phyloP scores from a whole-genome alignment of 2,113 vertebrate species.

The Phoenicopterus ruber region DNA sequence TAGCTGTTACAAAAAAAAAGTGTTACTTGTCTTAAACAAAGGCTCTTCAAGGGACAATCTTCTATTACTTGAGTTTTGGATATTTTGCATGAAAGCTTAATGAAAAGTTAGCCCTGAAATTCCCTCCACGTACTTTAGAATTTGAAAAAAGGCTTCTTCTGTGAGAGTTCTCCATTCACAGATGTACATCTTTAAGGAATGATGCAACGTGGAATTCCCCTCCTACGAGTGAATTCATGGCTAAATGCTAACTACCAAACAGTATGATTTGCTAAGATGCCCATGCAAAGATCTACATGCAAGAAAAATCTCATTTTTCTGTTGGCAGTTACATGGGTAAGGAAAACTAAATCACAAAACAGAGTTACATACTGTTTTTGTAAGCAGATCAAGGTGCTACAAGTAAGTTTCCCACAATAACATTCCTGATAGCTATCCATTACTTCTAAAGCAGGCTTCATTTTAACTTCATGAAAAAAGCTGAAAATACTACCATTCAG shows the following conservation, averaged over 20 bases:
- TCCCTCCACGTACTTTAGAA: background rate
- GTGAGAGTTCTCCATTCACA: background rate
- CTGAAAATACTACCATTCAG: background rate
- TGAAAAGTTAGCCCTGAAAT: background rate
- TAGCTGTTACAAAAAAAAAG: background rate
- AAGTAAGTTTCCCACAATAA: background rate
- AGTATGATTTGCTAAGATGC: background rate
- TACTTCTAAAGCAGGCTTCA: background rate
- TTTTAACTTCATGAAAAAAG: background rate
- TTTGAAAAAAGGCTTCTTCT: background rate
- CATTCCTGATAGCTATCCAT: background rate
- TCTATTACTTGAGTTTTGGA: background rate
- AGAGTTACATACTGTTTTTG: background rate
- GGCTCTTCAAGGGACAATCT: background rate
- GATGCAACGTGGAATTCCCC: slow-evolving; percentile 44
- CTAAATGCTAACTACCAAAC: background rate
- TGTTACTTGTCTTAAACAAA: background rate
- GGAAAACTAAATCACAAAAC: background rate
- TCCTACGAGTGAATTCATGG: background rate
- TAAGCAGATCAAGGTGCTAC: background rate
- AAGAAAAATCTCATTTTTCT: background rate
- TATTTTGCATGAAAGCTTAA: background rate
- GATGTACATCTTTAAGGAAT: background rate
- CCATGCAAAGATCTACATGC: background rate
- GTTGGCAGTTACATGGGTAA: background rate